A percentile compares a stretch with the other conserved stretches of the same genome.
phyloP scores from a whole-genome alignment of 2,113 vertebrate species.

The Beaufortia kweichowensis region DNA sequence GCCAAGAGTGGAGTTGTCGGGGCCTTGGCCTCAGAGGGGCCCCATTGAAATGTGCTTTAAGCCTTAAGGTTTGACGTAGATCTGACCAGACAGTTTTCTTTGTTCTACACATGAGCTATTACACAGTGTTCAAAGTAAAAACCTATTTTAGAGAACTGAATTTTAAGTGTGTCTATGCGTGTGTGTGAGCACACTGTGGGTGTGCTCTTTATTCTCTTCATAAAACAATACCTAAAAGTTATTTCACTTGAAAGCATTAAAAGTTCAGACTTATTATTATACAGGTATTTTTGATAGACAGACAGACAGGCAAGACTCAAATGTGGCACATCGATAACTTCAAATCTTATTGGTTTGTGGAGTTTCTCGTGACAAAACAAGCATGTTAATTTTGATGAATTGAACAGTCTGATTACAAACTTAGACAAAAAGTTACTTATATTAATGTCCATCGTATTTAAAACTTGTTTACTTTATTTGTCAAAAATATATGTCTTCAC shows the following conservation, averaged over 20 bases:
- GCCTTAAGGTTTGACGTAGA: constrained; percentile 62
- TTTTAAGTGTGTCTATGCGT: constrained; percentile 33
- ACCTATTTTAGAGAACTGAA: constrained; percentile 44
- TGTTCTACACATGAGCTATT: constrained; percentile 57
- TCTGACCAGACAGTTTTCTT: constrained; percentile 62
- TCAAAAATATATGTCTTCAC: no score
- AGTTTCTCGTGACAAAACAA: no score
- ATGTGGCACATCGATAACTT: no score
- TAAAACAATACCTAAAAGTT: constrained; percentile 62
- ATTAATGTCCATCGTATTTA: no score
- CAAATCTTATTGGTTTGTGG: no score
- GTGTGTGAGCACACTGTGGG: background rate
- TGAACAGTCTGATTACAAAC: no score
- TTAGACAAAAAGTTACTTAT: no score
- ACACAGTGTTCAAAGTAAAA: constrained; percentile 61
- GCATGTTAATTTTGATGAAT: no score
- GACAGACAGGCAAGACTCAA: no score
- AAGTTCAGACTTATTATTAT: constrained; percentile 17
- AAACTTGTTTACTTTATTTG: no score
- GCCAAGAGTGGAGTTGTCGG: constrained; percentile 30
- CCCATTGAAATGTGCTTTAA: constrained; percentile 57
- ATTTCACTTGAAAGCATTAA: constrained; percentile 56
- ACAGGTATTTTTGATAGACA: constrained; percentile 5
- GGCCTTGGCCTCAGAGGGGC: constrained; percentile 57
- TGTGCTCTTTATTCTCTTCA: constrained; percentile 48